Percentiles rank a stretch among this genome's conserved stretches.
phyloP scores from a whole-genome alignment of 2,888 invertebrate genomes.

The Leptinotarsa juncta region DNA sequence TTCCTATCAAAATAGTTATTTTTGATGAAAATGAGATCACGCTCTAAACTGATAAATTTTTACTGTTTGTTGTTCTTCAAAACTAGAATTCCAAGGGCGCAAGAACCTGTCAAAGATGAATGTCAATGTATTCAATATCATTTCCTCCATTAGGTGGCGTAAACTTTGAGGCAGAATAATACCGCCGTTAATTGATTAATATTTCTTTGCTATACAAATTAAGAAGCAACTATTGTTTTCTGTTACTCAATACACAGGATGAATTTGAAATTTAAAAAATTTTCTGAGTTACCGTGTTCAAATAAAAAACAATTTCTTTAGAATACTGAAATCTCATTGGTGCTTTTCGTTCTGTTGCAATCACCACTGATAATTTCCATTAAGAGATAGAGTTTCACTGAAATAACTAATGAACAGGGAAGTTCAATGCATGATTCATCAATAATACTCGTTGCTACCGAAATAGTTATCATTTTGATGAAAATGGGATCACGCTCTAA shows the following conservation, averaged over 20 bases:
- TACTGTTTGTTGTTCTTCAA: slow-evolving; percentile 5
- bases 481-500: background rate
- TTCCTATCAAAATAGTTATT: background rate
- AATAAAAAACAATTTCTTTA: background rate
- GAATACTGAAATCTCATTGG: slow-evolving; percentile 1
- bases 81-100: slow-evolving; percentile 12
- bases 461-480: background rate
- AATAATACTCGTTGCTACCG: background rate
- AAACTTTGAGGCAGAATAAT: too few relatives aligned
- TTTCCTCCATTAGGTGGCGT: too few relatives aligned
- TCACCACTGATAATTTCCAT: slow-evolving; percentile 2
- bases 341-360: background rate
- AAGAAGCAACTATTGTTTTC: too few relatives aligned
- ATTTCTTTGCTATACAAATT: too few relatives aligned
- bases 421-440: background rate
- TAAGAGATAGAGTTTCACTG: background rate
- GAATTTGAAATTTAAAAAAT: background rate
- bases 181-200: too few relatives aligned
- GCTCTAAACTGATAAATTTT: background rate
- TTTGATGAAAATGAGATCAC: background rate
- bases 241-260: too few relatives aligned
- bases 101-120: background rate
- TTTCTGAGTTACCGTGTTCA: background rate
- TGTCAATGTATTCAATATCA: too few relatives aligned
- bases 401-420: background rate